Evolutionary conservation across 2,888 invertebrate species (phyloP), one percentile per base, ranked within the genome.

Genomic region (Mamestra brassicae): DNA sequence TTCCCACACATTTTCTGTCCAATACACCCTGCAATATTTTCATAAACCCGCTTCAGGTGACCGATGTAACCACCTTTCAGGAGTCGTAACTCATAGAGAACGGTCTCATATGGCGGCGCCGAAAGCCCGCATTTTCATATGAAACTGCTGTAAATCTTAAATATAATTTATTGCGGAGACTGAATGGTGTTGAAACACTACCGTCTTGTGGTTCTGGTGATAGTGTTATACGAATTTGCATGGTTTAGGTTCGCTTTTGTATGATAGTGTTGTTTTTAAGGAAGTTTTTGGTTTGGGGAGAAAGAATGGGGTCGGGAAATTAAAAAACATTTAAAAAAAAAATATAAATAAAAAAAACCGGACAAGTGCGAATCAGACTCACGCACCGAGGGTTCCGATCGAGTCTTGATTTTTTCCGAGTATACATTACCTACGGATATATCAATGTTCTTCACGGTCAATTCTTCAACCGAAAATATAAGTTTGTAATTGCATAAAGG

Each of bases 121-220:
- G 55, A 76, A 71, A 62, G 60, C 62, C 42, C 10, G 61, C 62
- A 77, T 85, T 84, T 85, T 72, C 81, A 85, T 74, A 85, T 57
- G 74, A 81, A 78, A 74, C 72, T 57, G 79, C 52, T 80, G 81
- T 79, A 85, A 85, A 84, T 85, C 85, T 84, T 66, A 65, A 76
- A 85, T 80, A 85, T 84, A 79, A 85, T 85, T 84, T 81, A 85
- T 70, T 52, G 69, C 61, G 47, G 65, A 62, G 55, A 45, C 63
- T 69, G 71, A 73, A 82, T 54, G 61, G 45, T 36, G 60, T 47
- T 71, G 80, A 80, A 74, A 80, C 79, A 69, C 54, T 75, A 79
- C 42, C 62, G 57, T 68, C 72, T 72, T 68, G 70, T 15, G 45
- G 62, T 62, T 26, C 45, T 10, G 54, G 62, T 62, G 58, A 36